Evolutionary conservation across 2,113 vertebrate genomes (phyloP), one percentile per base, ranked within the genome.

Genomic region (Numenius arquata): DNA sequence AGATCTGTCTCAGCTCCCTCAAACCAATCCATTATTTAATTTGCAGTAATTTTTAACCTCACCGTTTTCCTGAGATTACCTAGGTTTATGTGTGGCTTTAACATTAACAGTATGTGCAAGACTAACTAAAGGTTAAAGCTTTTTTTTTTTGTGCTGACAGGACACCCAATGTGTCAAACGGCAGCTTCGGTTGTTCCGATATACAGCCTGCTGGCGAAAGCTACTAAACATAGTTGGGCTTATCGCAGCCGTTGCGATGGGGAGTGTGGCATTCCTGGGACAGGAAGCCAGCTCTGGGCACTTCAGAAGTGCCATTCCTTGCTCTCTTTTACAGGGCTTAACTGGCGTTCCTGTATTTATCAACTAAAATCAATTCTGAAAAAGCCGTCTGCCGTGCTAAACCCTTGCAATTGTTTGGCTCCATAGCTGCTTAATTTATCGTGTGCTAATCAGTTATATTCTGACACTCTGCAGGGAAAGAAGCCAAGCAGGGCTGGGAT

Each of bases 241-340:
- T 98, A 98, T 98, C 97, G 34, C 25, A 21, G 20, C 5, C 41
- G 88, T 93, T 62, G 88, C 2, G 26, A 88, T 91, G 83, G 92
- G 95, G 92, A 97, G 96, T 58, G 96, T 97, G 97, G 95, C 97
- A 94, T 97, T 97, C 93, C 96, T 95, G 90, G 71, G 91, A 96
- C 97, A 95, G 95, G 81, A 94, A 96, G 94, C 85, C 89, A 94
- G 86, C 85, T 43, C 89, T 2, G 16, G 73, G 58, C 91, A 80
- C 94, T 92, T 92, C 93, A 96, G 97, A 91, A 20, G 2, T 95
- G 93, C 90, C 87, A 78, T 93, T 98, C 74, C 2, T 97, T 96
- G 72, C 96, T 62, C 95, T 95, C 62, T 40, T 87, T 79, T 67
- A 8, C 78, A 34, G 66, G 82, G 65, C 26, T 15, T 47, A 43